phyloP scores from a whole-genome alignment of 2,797 vertebrate genomes.

The Poeciliopsis gracilis region DNA sequence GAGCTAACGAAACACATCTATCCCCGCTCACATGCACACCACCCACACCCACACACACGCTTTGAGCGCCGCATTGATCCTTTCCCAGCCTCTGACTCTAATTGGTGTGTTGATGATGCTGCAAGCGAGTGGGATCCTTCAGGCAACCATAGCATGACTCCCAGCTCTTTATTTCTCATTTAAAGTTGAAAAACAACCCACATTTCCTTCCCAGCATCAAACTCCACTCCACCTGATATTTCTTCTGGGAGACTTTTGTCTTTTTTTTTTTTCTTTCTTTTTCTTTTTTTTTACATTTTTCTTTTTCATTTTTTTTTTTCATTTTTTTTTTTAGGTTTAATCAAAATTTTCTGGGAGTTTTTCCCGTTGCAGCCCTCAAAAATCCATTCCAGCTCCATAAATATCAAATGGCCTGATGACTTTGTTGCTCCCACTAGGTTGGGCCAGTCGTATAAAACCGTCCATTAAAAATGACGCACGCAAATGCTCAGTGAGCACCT shows the following conservation, averaged over 20 bases:
- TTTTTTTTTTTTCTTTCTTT: too few species aligned
- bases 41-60: constrained; percentile 45
- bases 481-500: constrained; percentile 63
- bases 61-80: constrained; percentile 72
- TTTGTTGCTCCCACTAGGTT: constrained; percentile 67
- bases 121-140: constrained; percentile 74
- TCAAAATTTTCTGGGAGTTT: constrained; percentile 45
- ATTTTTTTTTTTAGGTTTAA: constrained; percentile 53
- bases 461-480: constrained; percentile 62
- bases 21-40: constrained; percentile 52
- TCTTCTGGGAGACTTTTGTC: constrained; percentile 46
- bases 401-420: constrained; percentile 74
- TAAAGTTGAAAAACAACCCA: constrained; percentile 77
- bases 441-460: constrained; percentile 61
- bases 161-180: constrained; percentile 79
- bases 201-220: constrained; percentile 56
- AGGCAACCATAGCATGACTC: constrained; percentile 74
- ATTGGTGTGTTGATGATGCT: constrained; percentile 81
- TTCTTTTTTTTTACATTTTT: background rate
- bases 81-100: constrained; percentile 74
- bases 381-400: constrained; percentile 60
- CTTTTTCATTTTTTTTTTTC: constrained; percentile 15
- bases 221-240: constrained; percentile 57
- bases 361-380: constrained; percentile 46
- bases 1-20: constrained; percentile 74